Base-by-base conservation (phyloP, 2,113 vertebrate species). In the Salvelinus namaycush region DNA sequence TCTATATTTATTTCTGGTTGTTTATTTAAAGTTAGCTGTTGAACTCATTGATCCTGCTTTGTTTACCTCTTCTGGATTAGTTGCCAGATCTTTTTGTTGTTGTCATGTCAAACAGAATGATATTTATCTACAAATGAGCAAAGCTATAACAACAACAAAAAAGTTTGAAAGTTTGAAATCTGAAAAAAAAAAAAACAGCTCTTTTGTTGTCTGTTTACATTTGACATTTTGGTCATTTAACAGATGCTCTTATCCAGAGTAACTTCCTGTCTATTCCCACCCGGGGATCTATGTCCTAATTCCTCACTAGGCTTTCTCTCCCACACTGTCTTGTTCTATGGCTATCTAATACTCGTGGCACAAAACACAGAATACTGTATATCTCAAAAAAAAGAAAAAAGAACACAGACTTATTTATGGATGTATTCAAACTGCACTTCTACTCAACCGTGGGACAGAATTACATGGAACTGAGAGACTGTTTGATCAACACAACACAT, bases 301-400 rank as follows among this genome's bases (percentile, higher is more conserved):
- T 54, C 3, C 8, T 11, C 0, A 16, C 51, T 22, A 13, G 24
- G 4, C 9, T 39, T 34, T n/a, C 66, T 54, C 24, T 16, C 24
- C 13, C 76, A 86, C 90, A 86, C 62, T 60, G 84, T 76, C 83
- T 83, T 88, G 87, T 84, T 89, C 87, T 75, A 83, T 79, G 80
- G 4, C 68, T 68, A 44, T 31, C 44, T 54, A 18, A 54, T 16
- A 70, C 68, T 26, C 26, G 51, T 79, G 79, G 70, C 77, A 76
- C 76, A 73, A 70, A 70, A 49, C 78, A 54, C 20, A 24, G 73
- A 20, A 27, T 59, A 24, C 3, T 48, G 2, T 57, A 54, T 18
- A 14, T 44, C 9, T 44, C 12, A 1, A 5, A 1, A 26, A 27
- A 27, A 27, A n/a, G n/a, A 34, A 34, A 27, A 67, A 12, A 2